A percentile compares a stretch with the other conserved stretches of the same genome.
phyloP scores from a whole-genome alignment of 2,888 invertebrate genomes.

The Theodoxus fluviatilis region DNA sequence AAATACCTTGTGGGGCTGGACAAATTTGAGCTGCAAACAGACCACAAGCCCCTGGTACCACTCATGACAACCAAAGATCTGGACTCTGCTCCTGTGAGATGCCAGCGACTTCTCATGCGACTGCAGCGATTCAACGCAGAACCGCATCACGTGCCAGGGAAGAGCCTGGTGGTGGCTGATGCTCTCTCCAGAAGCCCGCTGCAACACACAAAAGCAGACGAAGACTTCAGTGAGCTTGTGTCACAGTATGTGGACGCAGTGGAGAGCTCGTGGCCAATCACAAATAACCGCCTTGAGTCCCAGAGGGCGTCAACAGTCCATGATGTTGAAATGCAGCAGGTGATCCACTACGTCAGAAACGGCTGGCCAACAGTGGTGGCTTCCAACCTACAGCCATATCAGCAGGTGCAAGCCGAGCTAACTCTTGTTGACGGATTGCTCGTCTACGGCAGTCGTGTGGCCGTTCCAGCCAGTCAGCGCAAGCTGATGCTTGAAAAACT shows the following conservation, averaged over 20 bases:
- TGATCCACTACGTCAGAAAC: neutral
- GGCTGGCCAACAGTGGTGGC: too few relatives aligned
- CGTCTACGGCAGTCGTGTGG: too few relatives aligned
- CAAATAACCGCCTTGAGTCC: too few relatives aligned
- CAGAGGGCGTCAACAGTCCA: too few relatives aligned
- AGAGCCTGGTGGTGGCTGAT: conserved; percentile 35
- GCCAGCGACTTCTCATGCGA: conserved; percentile 38
- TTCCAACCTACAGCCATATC: too few relatives aligned
- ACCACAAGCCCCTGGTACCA: conserved; percentile 39
- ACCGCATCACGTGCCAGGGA: conserved; percentile 32
- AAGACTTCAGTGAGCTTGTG: too few relatives aligned
- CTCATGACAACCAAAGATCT: conserved; percentile 36
- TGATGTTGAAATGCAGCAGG: neutral
- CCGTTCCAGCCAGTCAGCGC: too few relatives aligned
- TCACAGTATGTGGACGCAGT: too few relatives aligned
- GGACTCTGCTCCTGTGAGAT: conserved; percentile 31
- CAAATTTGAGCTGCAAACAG: conserved; percentile 35
- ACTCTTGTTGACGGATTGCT: too few relatives aligned
- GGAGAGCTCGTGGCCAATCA: too few relatives aligned
- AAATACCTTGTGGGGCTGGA: conserved; percentile 33
- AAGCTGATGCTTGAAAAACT: too few relatives aligned
- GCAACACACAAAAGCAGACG: neutral
- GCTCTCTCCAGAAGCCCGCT: conserved; percentile 33
- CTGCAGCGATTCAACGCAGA: conserved; percentile 31
- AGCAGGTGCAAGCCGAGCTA: too few relatives aligned